These are phyloP conservation scores for Danio aesculapii DNA, from an alignment of 2,797 vertebrate genomes.

Conservation along the genomic window DNA sequence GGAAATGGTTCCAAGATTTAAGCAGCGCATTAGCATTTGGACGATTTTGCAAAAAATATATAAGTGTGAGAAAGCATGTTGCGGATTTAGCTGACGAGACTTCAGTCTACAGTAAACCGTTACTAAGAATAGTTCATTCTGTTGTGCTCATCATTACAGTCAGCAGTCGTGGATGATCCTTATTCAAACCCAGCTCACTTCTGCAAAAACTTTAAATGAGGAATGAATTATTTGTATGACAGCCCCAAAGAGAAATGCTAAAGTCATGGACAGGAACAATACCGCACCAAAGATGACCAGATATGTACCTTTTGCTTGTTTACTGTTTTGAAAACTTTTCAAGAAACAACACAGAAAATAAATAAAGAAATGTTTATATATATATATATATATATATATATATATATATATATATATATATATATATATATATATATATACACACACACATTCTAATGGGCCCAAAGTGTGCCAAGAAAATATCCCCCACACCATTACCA, in stretches of 20 bases:
- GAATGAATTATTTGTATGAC: neutral
- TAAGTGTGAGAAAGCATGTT: conserved; percentile 11
- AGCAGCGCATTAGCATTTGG: conserved; percentile 24
- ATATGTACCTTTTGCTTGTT: too few species aligned
- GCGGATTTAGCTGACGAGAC: neutral
- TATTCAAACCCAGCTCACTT: neutral
- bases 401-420: too few species aligned
- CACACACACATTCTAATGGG: too few species aligned
- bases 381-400: too few species aligned
- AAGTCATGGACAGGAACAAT: too few species aligned
- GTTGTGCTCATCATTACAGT: neutral
- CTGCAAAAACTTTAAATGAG: neutral
- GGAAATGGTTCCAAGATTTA: conserved; percentile 13
- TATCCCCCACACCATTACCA: too few species aligned
- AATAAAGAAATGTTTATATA: too few species aligned
- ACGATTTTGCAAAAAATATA: conserved; percentile 32
- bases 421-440: too few species aligned
- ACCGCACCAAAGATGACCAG: too few species aligned
- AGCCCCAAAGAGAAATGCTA: neutral
- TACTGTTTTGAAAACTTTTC: too few species aligned
- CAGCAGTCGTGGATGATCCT: neutral
- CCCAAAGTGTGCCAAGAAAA: too few species aligned
- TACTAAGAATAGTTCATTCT: neutral
- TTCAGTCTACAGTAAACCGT: neutral
- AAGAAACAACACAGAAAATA: too few species aligned